Evolutionary conservation across 2,113 vertebrate genomes (phyloP), one percentile per base, ranked within the genome.

Genomic region (Pheucticus melanocephalus): DNA sequence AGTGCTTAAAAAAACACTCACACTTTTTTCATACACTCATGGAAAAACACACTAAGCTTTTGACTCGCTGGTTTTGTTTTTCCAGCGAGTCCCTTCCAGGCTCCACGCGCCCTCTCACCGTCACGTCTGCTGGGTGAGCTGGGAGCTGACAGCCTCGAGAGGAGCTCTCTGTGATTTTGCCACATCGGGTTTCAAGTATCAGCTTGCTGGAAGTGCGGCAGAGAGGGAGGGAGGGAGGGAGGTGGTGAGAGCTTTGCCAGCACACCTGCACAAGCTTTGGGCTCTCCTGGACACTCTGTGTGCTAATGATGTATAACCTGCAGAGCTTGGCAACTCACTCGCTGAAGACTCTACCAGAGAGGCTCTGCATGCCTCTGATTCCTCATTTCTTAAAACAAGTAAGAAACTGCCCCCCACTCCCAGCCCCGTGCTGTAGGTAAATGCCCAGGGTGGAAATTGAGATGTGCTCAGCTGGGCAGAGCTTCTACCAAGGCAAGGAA

Each of bases 281-380:
- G 57, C 92, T 97, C 95, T 72, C 76, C 93, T 97, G 96, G 95
- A 92, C 81, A 85, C 65, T 95, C 79, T 75, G 53, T 75, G 85
- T n/a, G 25, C 93, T 97, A 96, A 97, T 96, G 97, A 96, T 93
- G 94, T 94, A 97, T 95, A 96, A 97, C 95, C 95, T 95, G 76
- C 68, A 94, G 87, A 95, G 92, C 77, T 78, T 96, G 96, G 97
- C 96, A 96, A 82, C 86, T 45, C 2, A 3, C 57, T 87, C 8
- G 3, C 95, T 97, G 95, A 95, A 97, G 86, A 97, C 96, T 97
- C 66, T 68, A 92, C 78, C 91, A 98, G 96, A 94, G 89, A 93
- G 89, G 5, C 86, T 94, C 65, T 87, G 88, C 93, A 90, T 90
- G 65, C 91, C 63, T 72, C 71, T 93, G 91, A 91, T 96, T 95